Conservation (phyloP, 2,888 invertebrate genomes). For the Margaritifera margaritifera region DNA sequence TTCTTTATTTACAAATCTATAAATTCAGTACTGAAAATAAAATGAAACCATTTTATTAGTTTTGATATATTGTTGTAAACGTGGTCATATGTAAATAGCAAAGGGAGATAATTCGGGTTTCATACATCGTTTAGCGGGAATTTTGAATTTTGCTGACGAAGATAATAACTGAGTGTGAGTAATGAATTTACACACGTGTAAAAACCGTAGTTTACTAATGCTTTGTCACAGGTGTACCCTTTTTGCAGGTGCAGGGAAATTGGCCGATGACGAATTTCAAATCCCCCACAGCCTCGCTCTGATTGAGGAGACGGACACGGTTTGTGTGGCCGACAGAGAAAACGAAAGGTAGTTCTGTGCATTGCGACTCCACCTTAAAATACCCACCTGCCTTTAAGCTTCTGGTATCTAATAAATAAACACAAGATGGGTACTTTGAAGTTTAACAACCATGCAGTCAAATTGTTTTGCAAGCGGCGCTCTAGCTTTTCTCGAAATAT, state of each 20-base stretch:
- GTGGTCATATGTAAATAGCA: no score
- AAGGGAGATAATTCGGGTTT: no score
- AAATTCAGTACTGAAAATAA: no score
- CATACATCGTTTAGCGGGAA: no score
- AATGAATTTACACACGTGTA: no score
- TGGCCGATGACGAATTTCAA: conserved; percentile 65
- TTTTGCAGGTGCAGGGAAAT: conserved; percentile 14
- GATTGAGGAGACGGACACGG: conserved; percentile 85
- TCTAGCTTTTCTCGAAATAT: conserved; percentile 1
- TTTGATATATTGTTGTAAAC: no score
- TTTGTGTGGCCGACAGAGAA: conserved; percentile 97
- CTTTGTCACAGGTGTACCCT: no score
- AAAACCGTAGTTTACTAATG: no score
- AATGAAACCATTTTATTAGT: no score
- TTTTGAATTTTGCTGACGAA: no score
- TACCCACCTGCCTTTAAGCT: conserved; percentile 1
- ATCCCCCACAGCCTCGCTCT: conserved; percentile 92
- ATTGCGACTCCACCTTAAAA: background rate
- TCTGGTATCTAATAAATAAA: background rate
- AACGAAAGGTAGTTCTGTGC: conserved; percentile 79
- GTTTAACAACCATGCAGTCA: conserved; percentile 1
- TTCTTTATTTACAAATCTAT: no score
- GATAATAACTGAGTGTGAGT: no score
- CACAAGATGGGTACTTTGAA: background rate
- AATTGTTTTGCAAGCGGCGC: conserved; percentile 1